Evolutionary conservation across 2,797 vertebrate species (phyloP).

Genomic region (Sparus aurata): DNA sequence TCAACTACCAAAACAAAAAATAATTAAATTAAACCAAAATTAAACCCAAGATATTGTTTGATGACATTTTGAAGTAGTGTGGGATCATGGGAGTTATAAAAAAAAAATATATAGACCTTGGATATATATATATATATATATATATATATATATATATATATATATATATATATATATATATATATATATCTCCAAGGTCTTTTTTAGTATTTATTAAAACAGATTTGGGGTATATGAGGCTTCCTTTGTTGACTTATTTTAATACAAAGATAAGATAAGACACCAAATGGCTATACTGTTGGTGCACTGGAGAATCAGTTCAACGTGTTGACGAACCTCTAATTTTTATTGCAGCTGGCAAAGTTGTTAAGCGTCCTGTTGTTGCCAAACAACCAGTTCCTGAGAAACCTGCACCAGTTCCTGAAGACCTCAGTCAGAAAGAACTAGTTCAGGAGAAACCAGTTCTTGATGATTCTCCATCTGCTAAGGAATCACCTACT

Average conservation of each 20-base stretch:
- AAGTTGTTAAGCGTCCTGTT: neutral
- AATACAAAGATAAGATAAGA: neutral
- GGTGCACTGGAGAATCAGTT: neutral
- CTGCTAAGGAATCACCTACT: conserved; percentile 2
- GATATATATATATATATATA: too few relatives aligned
- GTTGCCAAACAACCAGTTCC: conserved; percentile 14
- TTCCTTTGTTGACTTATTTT: neutral
- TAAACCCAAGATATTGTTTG: too few relatives aligned
- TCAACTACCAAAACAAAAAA: neutral
- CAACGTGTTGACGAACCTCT: neutral
- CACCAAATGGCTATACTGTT: neutral
- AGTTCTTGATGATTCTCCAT: conserved; percentile 17
- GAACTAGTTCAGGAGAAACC: conserved; percentile 28
- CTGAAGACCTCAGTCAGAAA: conserved; percentile 4
- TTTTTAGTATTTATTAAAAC: conserved; percentile 1
- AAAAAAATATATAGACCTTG: too few relatives aligned
- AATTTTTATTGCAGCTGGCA: conserved; percentile 31
- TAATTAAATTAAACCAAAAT: too few relatives aligned
- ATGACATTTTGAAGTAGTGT: too few relatives aligned
- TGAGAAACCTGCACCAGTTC: neutral
- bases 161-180: too few relatives aligned
- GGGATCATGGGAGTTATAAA: too few relatives aligned
- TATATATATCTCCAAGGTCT: too few relatives aligned
- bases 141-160: too few relatives aligned
- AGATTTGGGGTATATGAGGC: neutral